Conservation (phyloP, 2,797 vertebrate genomes). For the Smutsia temminckii region DNA sequence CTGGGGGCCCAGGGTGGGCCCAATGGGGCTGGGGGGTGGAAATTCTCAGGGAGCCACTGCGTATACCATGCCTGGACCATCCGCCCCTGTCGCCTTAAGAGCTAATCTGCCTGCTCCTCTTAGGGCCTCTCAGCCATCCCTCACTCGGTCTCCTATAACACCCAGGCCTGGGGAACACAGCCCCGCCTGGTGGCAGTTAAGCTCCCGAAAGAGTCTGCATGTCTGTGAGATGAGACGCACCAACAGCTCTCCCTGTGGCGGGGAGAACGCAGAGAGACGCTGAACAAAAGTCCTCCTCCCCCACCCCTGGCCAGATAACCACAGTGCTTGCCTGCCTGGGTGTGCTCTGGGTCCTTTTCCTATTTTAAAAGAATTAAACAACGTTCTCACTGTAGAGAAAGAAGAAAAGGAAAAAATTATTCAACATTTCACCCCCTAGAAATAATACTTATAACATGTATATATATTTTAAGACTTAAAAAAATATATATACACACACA, state of each 20-base stretch:
- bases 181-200: neutral
- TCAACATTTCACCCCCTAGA: neutral
- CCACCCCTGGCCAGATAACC: neutral
- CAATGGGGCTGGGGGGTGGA: neutral
- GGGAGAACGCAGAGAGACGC: neutral
- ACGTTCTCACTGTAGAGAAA: neutral
- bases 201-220: no score
- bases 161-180: neutral
- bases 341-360: no score
- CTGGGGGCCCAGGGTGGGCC: neutral
- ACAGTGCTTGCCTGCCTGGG: neutral
- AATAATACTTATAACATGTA: neutral
- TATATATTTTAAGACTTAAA: neutral
- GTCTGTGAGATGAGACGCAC: fast-evolving
- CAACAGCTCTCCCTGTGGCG: neutral
- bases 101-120: neutral
- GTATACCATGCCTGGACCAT: fast-evolving
- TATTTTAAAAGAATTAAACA: neutral
- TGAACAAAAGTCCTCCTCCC: fast-evolving
- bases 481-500: no score
- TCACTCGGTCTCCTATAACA: neutral
- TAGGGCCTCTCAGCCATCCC: neutral
- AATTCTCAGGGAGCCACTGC: neutral
- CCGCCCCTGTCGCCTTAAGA: no score
- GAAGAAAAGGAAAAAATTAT: neutral